Evolutionary conservation across 2,888 invertebrate species (phyloP).

Genomic region (Idaea aversata): DNA sequence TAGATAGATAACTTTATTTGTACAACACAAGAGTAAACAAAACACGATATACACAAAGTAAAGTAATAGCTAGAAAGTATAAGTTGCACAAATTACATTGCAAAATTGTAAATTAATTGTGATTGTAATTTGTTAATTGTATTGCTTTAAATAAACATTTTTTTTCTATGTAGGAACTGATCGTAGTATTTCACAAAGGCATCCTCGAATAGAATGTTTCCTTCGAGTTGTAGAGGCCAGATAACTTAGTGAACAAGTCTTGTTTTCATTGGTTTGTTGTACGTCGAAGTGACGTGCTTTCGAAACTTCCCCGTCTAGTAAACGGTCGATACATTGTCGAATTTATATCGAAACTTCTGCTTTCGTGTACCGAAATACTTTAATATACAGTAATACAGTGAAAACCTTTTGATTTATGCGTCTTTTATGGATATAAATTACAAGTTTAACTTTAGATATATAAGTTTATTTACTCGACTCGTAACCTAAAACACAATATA

Average conservation of each 20-base stretch:
- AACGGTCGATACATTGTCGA: constrained; percentile 41
- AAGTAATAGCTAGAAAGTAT: too few relatives aligned
- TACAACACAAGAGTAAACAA: too few relatives aligned
- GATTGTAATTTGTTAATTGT: too few relatives aligned
- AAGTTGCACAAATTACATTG: too few relatives aligned
- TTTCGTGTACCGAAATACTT: constrained; percentile 22
- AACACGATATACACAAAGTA: too few relatives aligned
- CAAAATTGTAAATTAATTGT: too few relatives aligned
- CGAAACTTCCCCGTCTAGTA: constrained; percentile 47
- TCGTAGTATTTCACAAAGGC: background rate
- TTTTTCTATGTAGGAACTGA: background rate
- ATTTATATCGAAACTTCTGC: constrained; percentile 31
- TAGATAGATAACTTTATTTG: too few relatives aligned
- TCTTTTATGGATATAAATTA: background rate
- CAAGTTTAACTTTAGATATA: too few relatives aligned
- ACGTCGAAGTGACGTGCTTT: constrained; percentile 49
- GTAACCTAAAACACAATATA: too few relatives aligned
- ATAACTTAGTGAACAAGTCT: constrained; percentile 46
- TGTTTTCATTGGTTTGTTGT: constrained; percentile 62
- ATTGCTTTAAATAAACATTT: too few relatives aligned
- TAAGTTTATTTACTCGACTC: too few relatives aligned
- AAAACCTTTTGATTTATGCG: background rate
- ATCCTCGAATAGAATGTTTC: constrained; percentile 43
- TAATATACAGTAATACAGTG: background rate
- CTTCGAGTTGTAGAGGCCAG: constrained; percentile 45